A percentile compares a stretch with the other conserved stretches of the same genome.
Evolutionary conservation across 2,797 vertebrate genomes (phyloP).

Genomic region (Smutsia gigantea): DNA sequence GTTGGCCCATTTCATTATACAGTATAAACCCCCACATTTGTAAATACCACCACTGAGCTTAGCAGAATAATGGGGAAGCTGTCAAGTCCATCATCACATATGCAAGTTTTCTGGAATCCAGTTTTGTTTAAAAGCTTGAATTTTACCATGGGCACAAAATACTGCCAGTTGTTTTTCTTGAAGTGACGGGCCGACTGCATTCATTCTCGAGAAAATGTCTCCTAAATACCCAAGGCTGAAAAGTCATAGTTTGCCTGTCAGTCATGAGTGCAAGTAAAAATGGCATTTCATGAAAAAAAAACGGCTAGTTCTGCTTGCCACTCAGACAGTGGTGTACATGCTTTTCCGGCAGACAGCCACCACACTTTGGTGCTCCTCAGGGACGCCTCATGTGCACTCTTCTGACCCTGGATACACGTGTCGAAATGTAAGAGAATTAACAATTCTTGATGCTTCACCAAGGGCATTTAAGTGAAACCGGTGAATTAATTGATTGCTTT

Average conservation of each 20-base stretch:
- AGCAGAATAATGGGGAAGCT: background rate
- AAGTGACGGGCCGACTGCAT: background rate
- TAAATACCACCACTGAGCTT: background rate
- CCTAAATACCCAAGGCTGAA: background rate
- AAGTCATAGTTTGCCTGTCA: too few species aligned
- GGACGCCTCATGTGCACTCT: accelerated
- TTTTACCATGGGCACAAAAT: background rate
- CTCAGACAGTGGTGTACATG: accelerated
- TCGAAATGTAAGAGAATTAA: background rate
- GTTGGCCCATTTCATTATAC: background rate
- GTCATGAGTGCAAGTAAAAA: background rate
- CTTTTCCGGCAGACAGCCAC: background rate
- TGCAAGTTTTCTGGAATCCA: background rate
- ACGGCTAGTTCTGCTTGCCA: background rate
- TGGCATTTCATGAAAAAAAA: background rate
- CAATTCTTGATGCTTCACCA: background rate
- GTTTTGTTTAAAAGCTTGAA: background rate
- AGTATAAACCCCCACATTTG: background rate
- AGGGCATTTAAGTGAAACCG: background rate
- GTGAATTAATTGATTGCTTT: background rate
- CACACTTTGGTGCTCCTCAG: accelerated
- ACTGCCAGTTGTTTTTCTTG: background rate
- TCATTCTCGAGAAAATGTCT: background rate
- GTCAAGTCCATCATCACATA: background rate
- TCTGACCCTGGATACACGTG: background rate